Evolutionary conservation across 2,888 invertebrate genomes (phyloP), one percentile per base, ranked within the genome.

Genomic region (Poecilus cupreus): DNA sequence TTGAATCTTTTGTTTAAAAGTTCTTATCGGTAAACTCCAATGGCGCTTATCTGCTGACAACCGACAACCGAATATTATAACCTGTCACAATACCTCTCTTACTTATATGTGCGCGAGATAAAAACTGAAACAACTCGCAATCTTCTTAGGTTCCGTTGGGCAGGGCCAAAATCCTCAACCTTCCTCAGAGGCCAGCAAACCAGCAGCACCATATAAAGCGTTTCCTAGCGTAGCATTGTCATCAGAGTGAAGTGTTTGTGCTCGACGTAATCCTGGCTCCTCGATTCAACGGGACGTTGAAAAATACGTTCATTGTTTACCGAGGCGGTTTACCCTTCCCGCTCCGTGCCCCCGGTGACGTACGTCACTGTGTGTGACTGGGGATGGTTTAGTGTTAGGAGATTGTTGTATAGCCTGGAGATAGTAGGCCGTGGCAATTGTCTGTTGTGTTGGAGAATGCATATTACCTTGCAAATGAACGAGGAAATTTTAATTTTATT

Each of bases 251-350:
- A 64, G 64, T 78, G 78, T 78, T 57, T 64, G 78, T 64, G 46
- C 64, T 51, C 43, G 22, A 51, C 60, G 78, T 78, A 78, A 78
- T 78, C 78, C 64, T 13, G 24, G 64, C 24, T 51, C 49, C 78
- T 64, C 78, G 64, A 64, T 78, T 78, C 78, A 78, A 78, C 26
- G 64, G 26, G 60, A 78, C 78, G 43, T 78, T 78, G 78, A 78
- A 78, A 78, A 78, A 78, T 78, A 64, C 78, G 64, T 46, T 64
- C 78, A 64, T 78, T 78, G 78, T 78, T 78, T 78, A 78, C 64
- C 46, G 46, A 43, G 51, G 13, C 46, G 78, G 60, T 75, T 13
- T 72, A 72, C 72, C 39, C 72, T 39, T n/a, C 72, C 37, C 24
- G 5, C 72, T 22, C 26, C 24, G 5, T n/a, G 1, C 60, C 8